Conservation (phyloP, 2,797 vertebrate species). For the Brachyalestes nurse region DNA sequence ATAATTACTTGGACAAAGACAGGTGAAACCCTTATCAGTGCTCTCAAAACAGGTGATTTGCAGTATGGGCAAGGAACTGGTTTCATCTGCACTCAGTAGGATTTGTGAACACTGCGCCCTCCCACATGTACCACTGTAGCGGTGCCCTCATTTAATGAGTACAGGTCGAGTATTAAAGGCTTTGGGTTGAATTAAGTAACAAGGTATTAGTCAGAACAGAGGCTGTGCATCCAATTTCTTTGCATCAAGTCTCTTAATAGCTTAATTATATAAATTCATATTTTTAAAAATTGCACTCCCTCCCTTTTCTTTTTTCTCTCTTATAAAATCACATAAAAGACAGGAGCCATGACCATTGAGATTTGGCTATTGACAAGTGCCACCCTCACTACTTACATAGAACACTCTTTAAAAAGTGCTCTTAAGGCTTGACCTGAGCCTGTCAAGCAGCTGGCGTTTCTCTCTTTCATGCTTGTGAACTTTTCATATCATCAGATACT, state of each 20-base stretch:
- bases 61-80: not conserved
- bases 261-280: slow-evolving; percentile 26
- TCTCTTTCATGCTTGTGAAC: not conserved
- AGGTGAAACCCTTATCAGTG: not conserved
- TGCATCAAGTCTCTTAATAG: not conserved
- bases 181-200: slow-evolving; percentile 6
- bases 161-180: slow-evolving; percentile 22
- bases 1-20: slow-evolving; percentile 1
- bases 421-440: not conserved
- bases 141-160: not conserved
- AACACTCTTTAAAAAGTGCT: not conserved
- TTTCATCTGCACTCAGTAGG: slow-evolving; percentile 1
- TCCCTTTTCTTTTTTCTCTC: slow-evolving; percentile 4
- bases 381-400: not conserved
- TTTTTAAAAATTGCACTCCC: not conserved
- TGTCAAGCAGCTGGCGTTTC: not conserved
- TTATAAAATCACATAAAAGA: not conserved
- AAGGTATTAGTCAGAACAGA: slow-evolving; percentile 18
- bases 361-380: not conserved
- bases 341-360: not conserved
- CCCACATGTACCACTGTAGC: slow-evolving; percentile 6
- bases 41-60: slow-evolving; percentile 2
- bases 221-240: slow-evolving; percentile 1
- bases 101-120: slow-evolving; percentile 7
- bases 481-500: slow-evolving; percentile 7